Evolutionary conservation across 2,797 vertebrate genomes (phyloP), one percentile per base, ranked within the genome.

Genomic region (Neomorphus geoffroyi): DNA sequence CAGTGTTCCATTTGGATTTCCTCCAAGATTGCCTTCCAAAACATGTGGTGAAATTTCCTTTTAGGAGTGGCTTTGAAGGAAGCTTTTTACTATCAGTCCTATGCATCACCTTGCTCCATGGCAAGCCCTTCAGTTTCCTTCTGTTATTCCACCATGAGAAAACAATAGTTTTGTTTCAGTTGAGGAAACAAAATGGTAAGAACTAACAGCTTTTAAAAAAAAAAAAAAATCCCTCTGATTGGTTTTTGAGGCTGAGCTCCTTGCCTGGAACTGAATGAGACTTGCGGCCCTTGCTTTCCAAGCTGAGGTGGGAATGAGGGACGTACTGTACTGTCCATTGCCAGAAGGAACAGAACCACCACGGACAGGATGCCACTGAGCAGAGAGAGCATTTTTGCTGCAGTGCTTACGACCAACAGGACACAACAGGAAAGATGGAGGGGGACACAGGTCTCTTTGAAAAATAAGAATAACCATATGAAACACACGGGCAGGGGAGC

Each of bases 401-500:
- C 84, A 86, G 66, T 66, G 85, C 74, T 48, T 77, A 92, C 7
- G 1, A 94, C 90, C 92, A 95, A 94, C 67, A 86, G 94, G 96
- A 97, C 92, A 96, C 91, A 48, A 92, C 17, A 50, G 88, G 90
- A 96, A 95, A 94, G 96, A 95, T 73, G 2, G 82, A 91, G 79
- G 78, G 90, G 79, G 72, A 96, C 88, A 93, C 84, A 61, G 72
- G 61, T 86, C 87, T 91, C 72, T 91, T 67, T 45, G 80, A 77
- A 96, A 97, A 95, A 96, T 84, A 94, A 94, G 88, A 95, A 94
- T 90, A 95, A 95, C 73, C 77, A 6, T 92, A 96, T 53, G 95
- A 86, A 95, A 95, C 95, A 95, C 53, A 39, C 11, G 32, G 80
- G 80, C 80, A 57, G 79, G 88, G 80, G 85, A 96, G 48, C 1